A percentile compares a stretch with the other conserved stretches of the same genome.
These are phyloP conservation scores for Sebastiscus albofasciatus DNA, from an alignment of 2,797 vertebrate species.

Conservation along the genomic window DNA sequence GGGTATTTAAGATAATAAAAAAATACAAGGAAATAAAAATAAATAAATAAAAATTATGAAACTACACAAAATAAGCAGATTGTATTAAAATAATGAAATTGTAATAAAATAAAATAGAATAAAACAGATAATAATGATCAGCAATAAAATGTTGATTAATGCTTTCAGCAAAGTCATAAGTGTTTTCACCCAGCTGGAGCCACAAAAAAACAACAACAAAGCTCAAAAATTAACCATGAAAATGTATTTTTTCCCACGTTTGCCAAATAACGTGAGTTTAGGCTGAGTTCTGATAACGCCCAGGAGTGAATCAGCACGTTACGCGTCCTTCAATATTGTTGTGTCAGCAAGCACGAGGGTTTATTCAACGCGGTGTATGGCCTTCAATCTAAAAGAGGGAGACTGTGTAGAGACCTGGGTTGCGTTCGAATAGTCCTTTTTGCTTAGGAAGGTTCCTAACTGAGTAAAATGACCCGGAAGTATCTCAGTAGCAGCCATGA, in stretches of 20 bases:
- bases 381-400: constrained; percentile 2
- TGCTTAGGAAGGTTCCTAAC: no score
- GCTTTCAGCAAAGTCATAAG: neutral
- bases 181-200: neutral
- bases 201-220: neutral
- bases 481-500: no score
- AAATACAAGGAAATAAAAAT: no score
- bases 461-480: no score
- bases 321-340: constrained; percentile 4
- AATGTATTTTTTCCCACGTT: neutral
- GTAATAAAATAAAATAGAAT: no score
- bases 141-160: no score
- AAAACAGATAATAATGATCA: no score
- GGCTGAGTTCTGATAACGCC: neutral
- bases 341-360: neutral
- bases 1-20: no score
- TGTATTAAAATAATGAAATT: no score
- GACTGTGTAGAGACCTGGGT: neutral
- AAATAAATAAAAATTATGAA: no score
- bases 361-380: neutral
- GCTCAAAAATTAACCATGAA: neutral
- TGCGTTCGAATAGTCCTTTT: no score
- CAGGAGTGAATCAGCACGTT: neutral
- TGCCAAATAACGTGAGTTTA: neutral
- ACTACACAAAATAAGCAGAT: no score